Evolutionary conservation across 2,113 vertebrate species (phyloP).

Genomic region (Mirounga angustirostris): DNA sequence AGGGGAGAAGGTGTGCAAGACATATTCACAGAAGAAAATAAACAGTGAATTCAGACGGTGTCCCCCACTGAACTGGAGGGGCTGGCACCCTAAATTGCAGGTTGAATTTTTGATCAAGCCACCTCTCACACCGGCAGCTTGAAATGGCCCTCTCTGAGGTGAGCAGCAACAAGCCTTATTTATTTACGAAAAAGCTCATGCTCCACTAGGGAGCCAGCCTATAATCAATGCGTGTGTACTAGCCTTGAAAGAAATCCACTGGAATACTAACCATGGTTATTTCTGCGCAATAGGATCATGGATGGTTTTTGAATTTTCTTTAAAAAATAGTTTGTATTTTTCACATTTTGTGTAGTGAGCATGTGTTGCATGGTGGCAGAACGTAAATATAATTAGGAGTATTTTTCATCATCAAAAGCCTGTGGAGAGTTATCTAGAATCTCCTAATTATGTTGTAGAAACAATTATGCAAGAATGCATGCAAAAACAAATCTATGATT

Average conservation of each 20-base stretch:
- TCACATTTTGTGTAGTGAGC: background rate
- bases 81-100: background rate
- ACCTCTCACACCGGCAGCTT: background rate
- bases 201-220: background rate
- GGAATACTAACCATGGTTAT: background rate
- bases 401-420: slow-evolving; percentile 16
- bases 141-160: background rate
- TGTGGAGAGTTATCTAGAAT: background rate
- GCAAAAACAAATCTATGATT: background rate
- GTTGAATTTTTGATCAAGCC: background rate
- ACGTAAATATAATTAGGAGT: slow-evolving; percentile 61
- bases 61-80: background rate
- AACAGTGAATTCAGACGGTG: background rate
- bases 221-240: background rate
- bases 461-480: background rate
- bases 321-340: slow-evolving; percentile 31
- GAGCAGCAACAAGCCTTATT: background rate
- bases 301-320: slow-evolving; percentile 23
- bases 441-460: slow-evolving; percentile 62
- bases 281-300: background rate
- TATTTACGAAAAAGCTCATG: background rate
- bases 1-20: background rate
- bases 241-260: background rate
- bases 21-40: background rate
- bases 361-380: background rate